Base-by-base conservation (phyloP, 1,140 invertebrate species). In the Cyclargus thomasi region DNA sequence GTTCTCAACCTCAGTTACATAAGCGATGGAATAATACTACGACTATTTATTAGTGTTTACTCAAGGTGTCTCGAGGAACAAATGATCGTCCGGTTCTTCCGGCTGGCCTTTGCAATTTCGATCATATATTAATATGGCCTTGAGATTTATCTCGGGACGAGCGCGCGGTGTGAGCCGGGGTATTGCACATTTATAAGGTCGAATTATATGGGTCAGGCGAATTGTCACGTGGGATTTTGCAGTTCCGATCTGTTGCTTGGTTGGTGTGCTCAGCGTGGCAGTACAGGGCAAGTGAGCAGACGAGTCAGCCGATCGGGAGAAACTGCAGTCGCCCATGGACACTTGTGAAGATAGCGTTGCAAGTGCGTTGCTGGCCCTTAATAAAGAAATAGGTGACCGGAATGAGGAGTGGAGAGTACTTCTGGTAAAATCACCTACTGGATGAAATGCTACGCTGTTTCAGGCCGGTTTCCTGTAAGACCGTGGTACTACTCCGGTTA, bases 101-200 rank as follows among this genome's bases (percentile, higher is more conserved):
- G 65, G 18, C 63, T 72, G 71, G 63, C 71, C 71, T 72, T 65
- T 71, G 68, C 70, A 74, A 71, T 74, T 69, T 71, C 69, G 66
- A 67, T 66, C 70, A 69, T 64, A 71, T 71, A 74, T 74, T 70
- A 67, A 70, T 73, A 47, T 70, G 71, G 70, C 71, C 70, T 73
- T 73, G 71, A 64, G 63, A 53, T 70, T 23, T 59, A 65, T 70
- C 71, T 70, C 65, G 55, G 21, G 62, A 64, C 63, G 14, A 18
- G 23, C 36, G 63, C 22, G 18, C 16, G 21, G 22, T 20, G 55
- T 20, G 55, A 7, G 17, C 55, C 53, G 36, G 64, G 55, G 39
- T 29, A 23, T 59, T 66, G 65, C 65, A 66, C 53, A 65, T 66
- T 65, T 57, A 29, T 65, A 62, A 67, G 67, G 63, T 65, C 69